phyloP scores from a whole-genome alignment of 2,888 invertebrate genomes.

The Abrostola triplasia region DNA sequence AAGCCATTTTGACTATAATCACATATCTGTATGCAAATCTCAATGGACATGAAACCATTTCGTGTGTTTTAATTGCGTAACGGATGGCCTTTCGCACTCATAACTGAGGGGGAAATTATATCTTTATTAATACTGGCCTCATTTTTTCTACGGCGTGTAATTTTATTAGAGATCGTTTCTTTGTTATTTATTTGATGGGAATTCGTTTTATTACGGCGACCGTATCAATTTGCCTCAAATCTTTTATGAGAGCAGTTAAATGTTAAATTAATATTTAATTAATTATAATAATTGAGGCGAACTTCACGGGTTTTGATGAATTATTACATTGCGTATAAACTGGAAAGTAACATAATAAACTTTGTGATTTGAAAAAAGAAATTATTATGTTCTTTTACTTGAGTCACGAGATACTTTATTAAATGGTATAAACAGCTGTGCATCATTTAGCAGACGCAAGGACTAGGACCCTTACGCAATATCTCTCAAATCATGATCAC shows the following conservation, averaged over 20 bases:
- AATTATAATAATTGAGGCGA: too few relatives aligned
- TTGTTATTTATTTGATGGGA: slow-evolving; percentile 54
- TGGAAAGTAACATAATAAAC: too few relatives aligned
- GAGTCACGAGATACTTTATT: too few relatives aligned
- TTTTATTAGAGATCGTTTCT: slow-evolving; percentile 62
- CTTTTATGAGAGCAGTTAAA: slow-evolving; percentile 11
- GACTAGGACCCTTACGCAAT: too few relatives aligned
- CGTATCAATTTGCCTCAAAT: slow-evolving; percentile 19
- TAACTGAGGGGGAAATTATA: slow-evolving; percentile 75
- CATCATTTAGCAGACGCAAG: too few relatives aligned
- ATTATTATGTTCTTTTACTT: too few relatives aligned
- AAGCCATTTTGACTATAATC: slow-evolving; percentile 75
- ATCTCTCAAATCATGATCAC: too few relatives aligned
- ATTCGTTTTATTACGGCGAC: slow-evolving; percentile 28
- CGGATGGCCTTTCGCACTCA: slow-evolving; percentile 74
- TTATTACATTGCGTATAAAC: too few relatives aligned
- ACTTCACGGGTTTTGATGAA: too few relatives aligned
- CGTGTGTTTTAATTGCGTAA: slow-evolving; percentile 78
- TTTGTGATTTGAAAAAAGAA: too few relatives aligned
- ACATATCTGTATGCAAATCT: slow-evolving; percentile 84
- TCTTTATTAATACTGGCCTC: slow-evolving; percentile 72
- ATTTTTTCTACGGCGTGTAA: slow-evolving; percentile 62
- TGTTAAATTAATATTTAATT: slow-evolving; percentile 3
- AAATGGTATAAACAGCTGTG: too few relatives aligned
- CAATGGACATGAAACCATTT: slow-evolving; percentile 74